A percentile compares a stretch with the other conserved stretches of the same genome.
phyloP scores from a whole-genome alignment of 2,888 invertebrate genomes.

The Acleris sparsana region DNA sequence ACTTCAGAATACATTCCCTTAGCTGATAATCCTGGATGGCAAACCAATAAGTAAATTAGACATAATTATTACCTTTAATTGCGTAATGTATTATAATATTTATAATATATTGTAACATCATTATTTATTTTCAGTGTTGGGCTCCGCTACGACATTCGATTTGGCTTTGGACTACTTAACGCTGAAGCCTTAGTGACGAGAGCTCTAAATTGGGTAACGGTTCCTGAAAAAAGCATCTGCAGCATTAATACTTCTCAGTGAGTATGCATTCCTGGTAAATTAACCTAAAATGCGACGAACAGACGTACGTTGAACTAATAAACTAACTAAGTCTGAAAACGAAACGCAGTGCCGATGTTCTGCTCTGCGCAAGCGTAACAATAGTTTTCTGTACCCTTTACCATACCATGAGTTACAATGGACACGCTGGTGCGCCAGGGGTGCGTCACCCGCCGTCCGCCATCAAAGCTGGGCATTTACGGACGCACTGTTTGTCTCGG shows the following conservation, averaged over 20 bases:
- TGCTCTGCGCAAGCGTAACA: neutral
- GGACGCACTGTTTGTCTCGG: no score
- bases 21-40: constrained; percentile 88
- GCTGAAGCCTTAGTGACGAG: constrained; percentile 88
- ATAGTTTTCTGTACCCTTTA: no score
- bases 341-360: constrained; percentile 1
- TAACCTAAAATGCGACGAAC: constrained; percentile 40
- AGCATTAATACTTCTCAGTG: constrained; percentile 63
- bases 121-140: constrained; percentile 81
- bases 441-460: no score
- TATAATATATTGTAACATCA: constrained; percentile 3
- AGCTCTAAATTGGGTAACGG: constrained; percentile 89
- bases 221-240: constrained; percentile 85
- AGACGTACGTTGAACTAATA: constrained; percentile 4
- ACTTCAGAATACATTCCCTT: constrained; percentile 91
- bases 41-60: constrained; percentile 85
- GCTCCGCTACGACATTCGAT: constrained; percentile 89
- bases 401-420: no score
- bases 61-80: neutral
- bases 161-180: constrained; percentile 95
- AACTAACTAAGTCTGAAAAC: neutral
- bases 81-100: neutral
- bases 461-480: no score
- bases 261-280: constrained; percentile 69
- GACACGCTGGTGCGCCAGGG: no score